These are phyloP conservation scores for Macquaria ambigua DNA, from an alignment of 2,113 vertebrate species.

Conservation along the genomic window DNA sequence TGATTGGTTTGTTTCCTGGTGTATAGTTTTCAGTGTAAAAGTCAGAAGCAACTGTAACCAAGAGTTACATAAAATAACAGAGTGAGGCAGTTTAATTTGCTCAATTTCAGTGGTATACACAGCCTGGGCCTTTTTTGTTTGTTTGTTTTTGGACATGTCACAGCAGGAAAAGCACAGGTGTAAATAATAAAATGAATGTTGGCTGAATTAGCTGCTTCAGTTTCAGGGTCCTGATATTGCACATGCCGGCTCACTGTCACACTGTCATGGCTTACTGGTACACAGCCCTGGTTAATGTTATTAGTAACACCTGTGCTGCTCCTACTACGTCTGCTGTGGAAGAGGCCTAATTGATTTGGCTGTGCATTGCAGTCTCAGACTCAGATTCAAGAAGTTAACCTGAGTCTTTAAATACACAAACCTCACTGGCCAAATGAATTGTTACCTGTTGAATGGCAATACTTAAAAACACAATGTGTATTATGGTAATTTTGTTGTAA, in stretches of 20 bases:
- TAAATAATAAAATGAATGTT: no score
- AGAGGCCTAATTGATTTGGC: background rate
- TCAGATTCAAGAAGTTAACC: background rate
- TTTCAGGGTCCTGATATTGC: background rate
- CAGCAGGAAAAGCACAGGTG: no score
- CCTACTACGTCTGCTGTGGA: background rate
- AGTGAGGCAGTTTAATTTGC: no score
- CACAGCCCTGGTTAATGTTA: background rate
- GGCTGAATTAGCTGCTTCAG: background rate
- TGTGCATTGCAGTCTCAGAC: background rate
- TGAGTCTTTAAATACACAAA: background rate
- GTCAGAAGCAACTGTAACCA: no score
- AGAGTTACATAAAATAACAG: no score
- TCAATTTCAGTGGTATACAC: no score
- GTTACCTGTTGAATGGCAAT: background rate
- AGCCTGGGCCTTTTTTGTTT: no score
- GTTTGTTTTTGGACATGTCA: no score
- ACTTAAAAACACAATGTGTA: background rate
- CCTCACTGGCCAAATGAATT: background rate
- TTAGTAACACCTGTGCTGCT: background rate
- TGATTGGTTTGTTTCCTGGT: no score
- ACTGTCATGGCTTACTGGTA: background rate
- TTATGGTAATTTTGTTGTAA: background rate
- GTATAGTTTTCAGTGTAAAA: no score
- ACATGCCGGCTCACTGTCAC: background rate